phyloP scores from a whole-genome alignment of 2,797 vertebrate genomes.

The Zonotrichia albicollis region DNA sequence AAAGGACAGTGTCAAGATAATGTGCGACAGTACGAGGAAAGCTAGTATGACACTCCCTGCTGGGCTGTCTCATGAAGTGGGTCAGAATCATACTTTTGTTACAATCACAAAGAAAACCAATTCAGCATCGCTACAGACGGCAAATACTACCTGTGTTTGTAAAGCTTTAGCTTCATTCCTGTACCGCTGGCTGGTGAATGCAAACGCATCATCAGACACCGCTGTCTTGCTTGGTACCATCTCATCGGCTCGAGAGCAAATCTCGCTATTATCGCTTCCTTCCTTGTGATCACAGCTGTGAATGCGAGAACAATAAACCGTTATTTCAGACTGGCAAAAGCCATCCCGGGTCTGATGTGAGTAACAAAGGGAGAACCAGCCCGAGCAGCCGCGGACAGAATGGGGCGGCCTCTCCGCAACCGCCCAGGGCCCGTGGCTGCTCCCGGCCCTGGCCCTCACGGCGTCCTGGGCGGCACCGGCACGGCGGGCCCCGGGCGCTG shows the following conservation, averaged over 20 bases:
- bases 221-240: not conserved
- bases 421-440: too few relatives aligned
- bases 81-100: not conserved
- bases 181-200: not conserved
- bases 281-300: not conserved
- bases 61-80: not conserved
- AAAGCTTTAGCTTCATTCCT: not conserved
- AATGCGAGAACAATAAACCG: not conserved
- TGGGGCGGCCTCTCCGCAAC: not conserved
- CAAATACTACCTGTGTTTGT: slow-evolving; percentile 80
- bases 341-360: not conserved
- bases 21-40: not conserved
- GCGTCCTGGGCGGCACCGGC: not conserved
- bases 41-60: not conserved
- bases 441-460: not conserved
- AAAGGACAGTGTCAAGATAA: not conserved
- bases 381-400: not conserved
- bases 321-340: not conserved
- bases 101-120: not conserved
- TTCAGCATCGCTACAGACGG: not conserved
- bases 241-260: not conserved
- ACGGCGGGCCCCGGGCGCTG: not conserved
- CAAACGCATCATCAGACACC: slow-evolving; percentile 45
- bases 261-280: not conserved
- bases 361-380: not conserved